Percentiles rank a stretch among this genome's conserved stretches.
Conservation (phyloP, 2,888 invertebrate genomes). For the Argyra leucocephala region DNA sequence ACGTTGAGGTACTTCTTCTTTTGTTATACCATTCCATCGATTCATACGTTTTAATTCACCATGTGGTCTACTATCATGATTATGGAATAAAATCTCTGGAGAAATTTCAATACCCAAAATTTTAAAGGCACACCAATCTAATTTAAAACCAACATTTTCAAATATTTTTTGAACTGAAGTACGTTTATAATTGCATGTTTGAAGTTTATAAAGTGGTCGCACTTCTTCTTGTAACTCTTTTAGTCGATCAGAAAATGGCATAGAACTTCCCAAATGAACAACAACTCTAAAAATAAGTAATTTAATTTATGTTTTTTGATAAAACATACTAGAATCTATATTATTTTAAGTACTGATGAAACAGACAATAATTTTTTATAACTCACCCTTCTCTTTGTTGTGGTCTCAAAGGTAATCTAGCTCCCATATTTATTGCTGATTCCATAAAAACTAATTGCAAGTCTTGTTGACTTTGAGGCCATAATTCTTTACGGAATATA, state of each 20-base stretch:
- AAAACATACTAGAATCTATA: too few species aligned
- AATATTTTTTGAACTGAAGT: slow-evolving; percentile 78
- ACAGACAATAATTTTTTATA: neutral
- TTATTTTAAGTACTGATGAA: neutral
- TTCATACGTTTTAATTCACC: slow-evolving; percentile 40
- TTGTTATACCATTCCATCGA: slow-evolving; percentile 55
- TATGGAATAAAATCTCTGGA: slow-evolving; percentile 39
- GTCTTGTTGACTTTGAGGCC: slow-evolving; percentile 66
- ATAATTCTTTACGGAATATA: slow-evolving; percentile 65
- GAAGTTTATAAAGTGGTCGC: slow-evolving; percentile 64
- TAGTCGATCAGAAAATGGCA: slow-evolving; percentile 54
- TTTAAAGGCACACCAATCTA: slow-evolving; percentile 85
- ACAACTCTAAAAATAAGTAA: slow-evolving; percentile 51
- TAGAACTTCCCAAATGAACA: slow-evolving; percentile 67
- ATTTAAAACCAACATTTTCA: slow-evolving; percentile 62
- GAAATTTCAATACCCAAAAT: slow-evolving; percentile 51
- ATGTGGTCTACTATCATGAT: slow-evolving; percentile 29
- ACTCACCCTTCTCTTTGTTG: slow-evolving; percentile 82
- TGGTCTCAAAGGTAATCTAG: slow-evolving; percentile 69
- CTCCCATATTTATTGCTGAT: slow-evolving; percentile 76
- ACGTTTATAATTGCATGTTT: slow-evolving; percentile 74
- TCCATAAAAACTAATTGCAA: slow-evolving; percentile 74
- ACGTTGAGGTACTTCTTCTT: slow-evolving; percentile 53
- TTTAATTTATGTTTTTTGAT: too few species aligned
- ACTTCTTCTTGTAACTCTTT: slow-evolving; percentile 60